Percentiles rank a stretch among this genome's conserved stretches.
These are phyloP conservation scores for Alcis repandata DNA, from an alignment of 2,888 invertebrate species.

Conservation along the genomic window DNA sequence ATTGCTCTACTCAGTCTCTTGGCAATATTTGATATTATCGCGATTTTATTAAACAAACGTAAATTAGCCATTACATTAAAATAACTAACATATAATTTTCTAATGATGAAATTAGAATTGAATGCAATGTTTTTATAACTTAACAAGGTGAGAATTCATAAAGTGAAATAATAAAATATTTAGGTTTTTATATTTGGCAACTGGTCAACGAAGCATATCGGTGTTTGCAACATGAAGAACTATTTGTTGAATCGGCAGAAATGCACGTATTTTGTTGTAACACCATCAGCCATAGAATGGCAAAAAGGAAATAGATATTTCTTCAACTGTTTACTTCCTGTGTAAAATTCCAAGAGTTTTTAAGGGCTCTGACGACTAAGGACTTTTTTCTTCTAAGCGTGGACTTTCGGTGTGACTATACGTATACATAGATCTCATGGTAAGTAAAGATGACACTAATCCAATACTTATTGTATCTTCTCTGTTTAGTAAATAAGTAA, in stretches of 20 bases:
- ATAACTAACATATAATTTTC: neutral
- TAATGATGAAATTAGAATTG: constrained; percentile 19
- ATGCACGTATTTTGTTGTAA: constrained; percentile 38
- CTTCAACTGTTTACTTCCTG: neutral
- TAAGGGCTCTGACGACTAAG: too few relatives aligned
- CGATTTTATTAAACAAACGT: too few relatives aligned
- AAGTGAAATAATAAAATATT: constrained; percentile 45
- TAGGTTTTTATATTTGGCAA: constrained; percentile 43
- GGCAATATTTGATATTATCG: too few relatives aligned
- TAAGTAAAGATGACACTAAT: too few relatives aligned
- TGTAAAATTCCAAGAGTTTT: neutral
- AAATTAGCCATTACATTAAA: too few relatives aligned
- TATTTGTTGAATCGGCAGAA: constrained; percentile 33
- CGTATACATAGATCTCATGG: too few relatives aligned
- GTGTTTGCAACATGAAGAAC: constrained; percentile 40
- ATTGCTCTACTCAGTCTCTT: too few relatives aligned
- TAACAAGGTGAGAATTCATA: constrained; percentile 43
- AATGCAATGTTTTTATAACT: constrained; percentile 26
- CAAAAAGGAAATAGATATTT: constrained; percentile 7
- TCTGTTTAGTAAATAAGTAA: too few relatives aligned
- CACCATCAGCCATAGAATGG: constrained; percentile 1
- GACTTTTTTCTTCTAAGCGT: too few relatives aligned
- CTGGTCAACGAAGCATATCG: constrained; percentile 42
- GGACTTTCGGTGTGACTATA: too few relatives aligned
- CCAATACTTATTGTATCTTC: too few relatives aligned